Evolutionary conservation across 2,888 invertebrate species (phyloP), one percentile per base, ranked within the genome.

Genomic region (Erebia aethiops): DNA sequence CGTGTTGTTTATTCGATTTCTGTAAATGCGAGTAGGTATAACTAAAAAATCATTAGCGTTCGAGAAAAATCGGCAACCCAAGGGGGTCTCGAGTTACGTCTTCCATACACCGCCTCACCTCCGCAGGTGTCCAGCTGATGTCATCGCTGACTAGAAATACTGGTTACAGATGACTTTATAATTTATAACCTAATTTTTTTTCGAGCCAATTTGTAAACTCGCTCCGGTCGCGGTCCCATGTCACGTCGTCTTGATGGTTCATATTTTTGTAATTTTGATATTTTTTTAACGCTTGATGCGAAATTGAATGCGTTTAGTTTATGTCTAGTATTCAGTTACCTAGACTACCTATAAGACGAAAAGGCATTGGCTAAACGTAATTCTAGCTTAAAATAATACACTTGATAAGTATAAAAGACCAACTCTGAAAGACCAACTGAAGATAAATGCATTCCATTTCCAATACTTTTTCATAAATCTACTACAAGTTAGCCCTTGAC

Each of bases 111-210:
- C 43, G 68, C 62, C 62, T 52, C 64, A 13, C 21, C 52, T 18
- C 51, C 62, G 69, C 74, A 70, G 74, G 72, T 72, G 74, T 71
- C 72, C 65, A 72, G 75, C 82, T 90, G 90, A 90, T 85, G 87
- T 89, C 90, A 89, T 86, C 75, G 68, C 74, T 76, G 78, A 82
- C 86, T 81, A 73, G 85, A 82, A 73, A 80, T 82, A 90, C 89
- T 82, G 83, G 88, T 87, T 85, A 77, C 69, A 75, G 74, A 76
- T 76, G 52, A 68, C 72, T 51, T 75, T 76, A 76, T 75, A 72
- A 73, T 73, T 75, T 77, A 76, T 74, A 72, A 73, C 71, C 71
- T 71, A 74, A 73, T 75, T 72, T 69, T 72, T 74, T 70, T 57
- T 71, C 72, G 54, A 67, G 67, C 8, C 67, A 58, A 58, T 67